These are phyloP conservation scores for Urocitellus parryii DNA, from an alignment of 2,113 vertebrate species.

Conservation along the genomic window DNA sequence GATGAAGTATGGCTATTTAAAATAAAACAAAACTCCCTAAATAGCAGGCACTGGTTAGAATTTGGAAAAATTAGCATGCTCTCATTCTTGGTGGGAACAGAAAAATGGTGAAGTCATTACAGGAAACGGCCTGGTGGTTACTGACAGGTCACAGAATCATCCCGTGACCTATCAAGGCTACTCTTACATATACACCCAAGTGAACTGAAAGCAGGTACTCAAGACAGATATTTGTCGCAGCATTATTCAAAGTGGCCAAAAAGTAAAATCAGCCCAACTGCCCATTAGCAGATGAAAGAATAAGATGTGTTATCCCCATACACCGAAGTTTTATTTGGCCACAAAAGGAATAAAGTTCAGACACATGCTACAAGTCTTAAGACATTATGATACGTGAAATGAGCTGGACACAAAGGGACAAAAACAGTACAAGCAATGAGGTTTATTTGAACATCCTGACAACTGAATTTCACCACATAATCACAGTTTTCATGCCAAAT, in stretches of 20 bases:
- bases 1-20: neutral
- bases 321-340: neutral
- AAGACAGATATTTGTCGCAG: neutral
- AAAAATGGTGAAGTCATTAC: neutral
- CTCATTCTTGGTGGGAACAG: neutral
- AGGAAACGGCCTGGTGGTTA: neutral
- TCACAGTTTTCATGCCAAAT: no score
- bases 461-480: no score
- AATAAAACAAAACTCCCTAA: neutral
- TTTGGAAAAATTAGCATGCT: neutral
- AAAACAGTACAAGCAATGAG: neutral
- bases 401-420: neutral
- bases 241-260: no score
- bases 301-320: no score
- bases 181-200: neutral
- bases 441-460: neutral
- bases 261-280: neutral
- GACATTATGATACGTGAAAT: neutral
- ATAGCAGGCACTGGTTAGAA: neutral
- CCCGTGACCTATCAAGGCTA: neutral
- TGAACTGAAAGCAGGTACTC: neutral
- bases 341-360: neutral
- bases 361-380: neutral
- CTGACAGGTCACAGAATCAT: neutral
- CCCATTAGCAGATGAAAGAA: neutral